Evolutionary conservation across 64 coral and sea anemone genomes (phyloP).

Genomic region (Platygyra sinensis): DNA sequence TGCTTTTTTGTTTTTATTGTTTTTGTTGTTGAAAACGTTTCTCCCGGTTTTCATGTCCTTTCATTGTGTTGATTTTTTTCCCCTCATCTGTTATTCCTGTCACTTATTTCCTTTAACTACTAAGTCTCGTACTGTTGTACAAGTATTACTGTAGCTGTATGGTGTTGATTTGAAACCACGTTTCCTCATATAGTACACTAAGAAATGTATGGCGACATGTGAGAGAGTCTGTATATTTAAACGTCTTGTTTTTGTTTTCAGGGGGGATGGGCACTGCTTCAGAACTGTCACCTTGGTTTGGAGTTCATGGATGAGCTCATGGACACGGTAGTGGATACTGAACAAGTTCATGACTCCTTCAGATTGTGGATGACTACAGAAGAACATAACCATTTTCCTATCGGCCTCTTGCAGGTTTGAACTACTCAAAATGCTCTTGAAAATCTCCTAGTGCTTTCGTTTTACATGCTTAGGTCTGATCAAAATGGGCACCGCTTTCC

Average conservation of each 20-base stretch:
- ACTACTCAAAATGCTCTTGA: neutral
- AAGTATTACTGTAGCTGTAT: too few relatives aligned
- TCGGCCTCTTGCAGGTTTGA: slow-evolving; percentile 89
- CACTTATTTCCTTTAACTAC: too few relatives aligned
- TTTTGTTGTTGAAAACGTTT: neutral
- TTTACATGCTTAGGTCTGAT: too few relatives aligned
- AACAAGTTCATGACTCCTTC: slow-evolving; percentile 86
- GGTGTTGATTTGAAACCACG: neutral
- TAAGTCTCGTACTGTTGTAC: too few relatives aligned
- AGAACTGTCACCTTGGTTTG: slow-evolving; percentile 97
- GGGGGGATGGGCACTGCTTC: slow-evolving; percentile 97
- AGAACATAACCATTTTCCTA: slow-evolving; percentile 92
- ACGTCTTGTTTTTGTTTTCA: neutral
- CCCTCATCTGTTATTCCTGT: too few relatives aligned
- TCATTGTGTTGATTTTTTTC: too few relatives aligned
- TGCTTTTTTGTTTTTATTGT: neutral
- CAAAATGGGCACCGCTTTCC: too few relatives aligned
- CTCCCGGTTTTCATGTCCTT: too few relatives aligned
- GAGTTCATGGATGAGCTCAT: slow-evolving; percentile 89
- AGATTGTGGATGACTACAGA: slow-evolving; percentile 98
- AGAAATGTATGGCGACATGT: neutral
- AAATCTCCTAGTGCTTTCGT: too few relatives aligned
- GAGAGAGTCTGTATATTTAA: neutral
- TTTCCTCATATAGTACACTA: neutral
- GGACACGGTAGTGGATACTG: slow-evolving; percentile 80